Conservation (phyloP, 1,140 invertebrate genomes). For the Plectrocnemia conspersa region DNA sequence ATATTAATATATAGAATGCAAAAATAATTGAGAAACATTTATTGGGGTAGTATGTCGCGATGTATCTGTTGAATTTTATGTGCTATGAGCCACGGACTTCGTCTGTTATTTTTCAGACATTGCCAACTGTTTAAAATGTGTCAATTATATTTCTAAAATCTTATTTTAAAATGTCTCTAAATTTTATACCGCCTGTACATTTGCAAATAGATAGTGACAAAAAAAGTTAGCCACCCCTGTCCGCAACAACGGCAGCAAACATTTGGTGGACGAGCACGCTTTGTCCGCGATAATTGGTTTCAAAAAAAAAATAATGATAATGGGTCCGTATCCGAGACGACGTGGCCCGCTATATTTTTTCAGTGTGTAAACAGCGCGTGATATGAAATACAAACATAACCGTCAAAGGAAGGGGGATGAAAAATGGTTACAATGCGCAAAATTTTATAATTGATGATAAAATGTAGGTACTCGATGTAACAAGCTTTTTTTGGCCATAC, state of each 20-base stretch:
- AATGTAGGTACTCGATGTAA: too few species aligned
- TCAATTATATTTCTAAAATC: too few species aligned
- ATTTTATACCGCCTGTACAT: too few species aligned
- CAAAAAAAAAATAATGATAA: slow-evolving; percentile 34
- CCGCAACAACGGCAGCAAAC: slow-evolving; percentile 23
- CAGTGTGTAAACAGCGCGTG: slow-evolving; percentile 13
- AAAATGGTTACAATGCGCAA: too few species aligned
- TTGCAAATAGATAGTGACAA: not conserved
- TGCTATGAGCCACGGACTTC: too few species aligned
- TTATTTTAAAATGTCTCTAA: too few species aligned
- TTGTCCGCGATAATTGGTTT: slow-evolving; percentile 34
- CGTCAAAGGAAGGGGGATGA: not conserved
- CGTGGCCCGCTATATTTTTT: slow-evolving; percentile 20
- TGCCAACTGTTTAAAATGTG: slow-evolving; percentile 1
- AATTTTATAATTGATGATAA: too few species aligned
- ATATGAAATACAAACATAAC: slow-evolving; percentile 15
- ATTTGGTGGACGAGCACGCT: slow-evolving; percentile 32
- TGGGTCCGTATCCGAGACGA: slow-evolving; percentile 31
- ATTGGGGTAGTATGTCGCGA: slow-evolving; percentile 7
- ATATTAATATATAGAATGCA: too few species aligned
- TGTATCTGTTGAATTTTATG: slow-evolving; percentile 17
- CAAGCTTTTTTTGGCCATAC: too few species aligned
- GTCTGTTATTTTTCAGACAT: slow-evolving; percentile 28
- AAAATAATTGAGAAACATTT: slow-evolving; percentile 4
- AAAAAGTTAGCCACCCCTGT: slow-evolving; percentile 11